A percentile compares a stretch with the other conserved stretches of the same genome.
Conservation (phyloP, 2,797 vertebrate genomes). For the Dendrocincla tyrannina region DNA sequence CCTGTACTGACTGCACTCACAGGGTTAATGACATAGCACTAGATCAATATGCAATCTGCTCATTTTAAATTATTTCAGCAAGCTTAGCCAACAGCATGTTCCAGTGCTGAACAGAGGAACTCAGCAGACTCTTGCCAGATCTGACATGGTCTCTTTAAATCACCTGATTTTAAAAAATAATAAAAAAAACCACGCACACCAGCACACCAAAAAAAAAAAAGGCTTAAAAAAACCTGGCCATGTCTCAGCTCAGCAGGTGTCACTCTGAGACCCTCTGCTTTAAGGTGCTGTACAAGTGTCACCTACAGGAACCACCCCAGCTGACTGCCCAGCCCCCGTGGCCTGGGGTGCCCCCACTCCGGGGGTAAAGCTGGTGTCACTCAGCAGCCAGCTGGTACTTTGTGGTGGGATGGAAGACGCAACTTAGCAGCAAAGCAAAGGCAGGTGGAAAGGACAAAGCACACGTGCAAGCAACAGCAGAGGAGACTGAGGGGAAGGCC, state of each 20-base stretch:
- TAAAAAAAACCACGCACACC: no score
- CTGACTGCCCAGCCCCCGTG: rapidly evolving
- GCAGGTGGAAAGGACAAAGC: background rate
- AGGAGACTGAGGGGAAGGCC: background rate
- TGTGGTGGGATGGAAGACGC: rapidly evolving
- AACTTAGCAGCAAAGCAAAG: background rate
- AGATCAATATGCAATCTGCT: background rate
- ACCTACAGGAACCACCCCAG: background rate
- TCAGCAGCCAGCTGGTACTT: rapidly evolving
- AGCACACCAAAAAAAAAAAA: no score
- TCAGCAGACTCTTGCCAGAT: background rate
- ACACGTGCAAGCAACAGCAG: background rate
- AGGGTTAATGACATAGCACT: background rate
- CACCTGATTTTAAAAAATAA: background rate
- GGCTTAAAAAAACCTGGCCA: background rate
- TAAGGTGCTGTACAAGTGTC: background rate
- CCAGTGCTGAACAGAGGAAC: background rate
- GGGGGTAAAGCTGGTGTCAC: background rate
- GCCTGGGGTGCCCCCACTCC: background rate
- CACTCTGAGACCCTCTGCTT: background rate
- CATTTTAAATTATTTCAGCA: background rate
- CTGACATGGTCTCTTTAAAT: background rate
- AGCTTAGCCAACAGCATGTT: background rate
- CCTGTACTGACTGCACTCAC: background rate
- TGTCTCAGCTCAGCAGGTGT: background rate